phyloP scores from a whole-genome alignment of 35 echinoderm and acorn worm genomes.

The Eucidaris tribuloides region DNA sequence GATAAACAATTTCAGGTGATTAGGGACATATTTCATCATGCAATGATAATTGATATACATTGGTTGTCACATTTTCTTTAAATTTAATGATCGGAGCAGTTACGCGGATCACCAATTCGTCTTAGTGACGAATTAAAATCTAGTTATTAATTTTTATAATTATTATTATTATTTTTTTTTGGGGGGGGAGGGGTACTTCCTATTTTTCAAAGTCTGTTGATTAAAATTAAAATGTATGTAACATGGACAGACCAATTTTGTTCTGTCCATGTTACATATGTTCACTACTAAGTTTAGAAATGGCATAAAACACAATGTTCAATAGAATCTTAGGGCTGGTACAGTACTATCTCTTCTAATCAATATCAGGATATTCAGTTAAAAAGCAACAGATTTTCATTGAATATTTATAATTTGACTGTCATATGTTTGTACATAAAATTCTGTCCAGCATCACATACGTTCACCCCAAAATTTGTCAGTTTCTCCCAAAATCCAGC shows the following conservation, averaged over 20 bases:
- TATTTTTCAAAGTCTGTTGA: not conserved
- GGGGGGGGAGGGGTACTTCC: no score
- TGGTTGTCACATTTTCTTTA: no score
- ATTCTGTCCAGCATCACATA: not conserved
- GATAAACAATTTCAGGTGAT: no score
- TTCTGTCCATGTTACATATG: not conserved
- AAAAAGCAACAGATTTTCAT: not conserved
- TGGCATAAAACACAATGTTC: no score
- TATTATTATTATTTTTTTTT: no score
- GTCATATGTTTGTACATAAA: not conserved
- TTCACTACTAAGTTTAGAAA: not conserved
- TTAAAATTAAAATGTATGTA: not conserved
- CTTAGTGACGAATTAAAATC: no score
- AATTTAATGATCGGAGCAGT: no score
- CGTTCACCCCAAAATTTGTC: not conserved
- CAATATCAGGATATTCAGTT: not conserved
- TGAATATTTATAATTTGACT: not conserved
- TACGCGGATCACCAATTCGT: no score
- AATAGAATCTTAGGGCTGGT: no score
- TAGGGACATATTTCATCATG: no score
- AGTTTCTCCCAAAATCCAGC: not conserved
- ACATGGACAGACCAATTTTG: not conserved
- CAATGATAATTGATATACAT: no score
- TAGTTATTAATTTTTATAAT: no score
- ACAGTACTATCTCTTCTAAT: not conserved